Conservation (phyloP, 2,797 vertebrate genomes). For the Amazona finschi region DNA sequence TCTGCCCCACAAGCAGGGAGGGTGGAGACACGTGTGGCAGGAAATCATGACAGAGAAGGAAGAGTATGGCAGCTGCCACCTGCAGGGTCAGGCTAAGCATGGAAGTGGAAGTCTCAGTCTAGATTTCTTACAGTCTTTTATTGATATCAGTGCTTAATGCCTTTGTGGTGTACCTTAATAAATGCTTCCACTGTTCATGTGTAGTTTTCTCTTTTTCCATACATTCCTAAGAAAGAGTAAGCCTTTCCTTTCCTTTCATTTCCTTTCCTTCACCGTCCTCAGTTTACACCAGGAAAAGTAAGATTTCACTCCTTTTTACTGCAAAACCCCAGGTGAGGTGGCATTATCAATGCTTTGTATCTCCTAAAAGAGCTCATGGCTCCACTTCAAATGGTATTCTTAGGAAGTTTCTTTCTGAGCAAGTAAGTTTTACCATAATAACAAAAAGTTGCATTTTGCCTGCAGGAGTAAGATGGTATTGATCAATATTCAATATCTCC, state of each 20-base stretch:
- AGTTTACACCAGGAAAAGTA: background rate
- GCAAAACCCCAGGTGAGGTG: background rate
- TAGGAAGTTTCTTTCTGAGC: background rate
- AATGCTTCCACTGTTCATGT: background rate
- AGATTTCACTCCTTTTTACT: background rate
- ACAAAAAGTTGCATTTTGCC: background rate
- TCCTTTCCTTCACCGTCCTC: background rate
- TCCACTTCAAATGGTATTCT: background rate
- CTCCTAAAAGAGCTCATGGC: background rate
- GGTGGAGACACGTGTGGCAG: accelerated
- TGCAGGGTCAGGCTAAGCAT: background rate
- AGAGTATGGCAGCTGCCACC: accelerated
- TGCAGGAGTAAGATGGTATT: background rate
- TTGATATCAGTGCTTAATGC: background rate
- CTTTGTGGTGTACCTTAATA: background rate
- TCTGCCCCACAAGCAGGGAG: background rate
- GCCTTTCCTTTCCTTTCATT: accelerated
- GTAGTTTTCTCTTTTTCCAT: background rate
- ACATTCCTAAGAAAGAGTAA: background rate
- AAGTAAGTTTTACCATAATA: background rate
- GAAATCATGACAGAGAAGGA: background rate
- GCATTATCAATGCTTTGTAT: background rate
- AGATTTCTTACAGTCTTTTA: background rate
- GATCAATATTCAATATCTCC: background rate
- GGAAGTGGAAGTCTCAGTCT: background rate